Percentiles rank a stretch among this genome's conserved stretches.
Evolutionary conservation across 2,888 invertebrate species (phyloP).

Genomic region (Eledona agricola): DNA sequence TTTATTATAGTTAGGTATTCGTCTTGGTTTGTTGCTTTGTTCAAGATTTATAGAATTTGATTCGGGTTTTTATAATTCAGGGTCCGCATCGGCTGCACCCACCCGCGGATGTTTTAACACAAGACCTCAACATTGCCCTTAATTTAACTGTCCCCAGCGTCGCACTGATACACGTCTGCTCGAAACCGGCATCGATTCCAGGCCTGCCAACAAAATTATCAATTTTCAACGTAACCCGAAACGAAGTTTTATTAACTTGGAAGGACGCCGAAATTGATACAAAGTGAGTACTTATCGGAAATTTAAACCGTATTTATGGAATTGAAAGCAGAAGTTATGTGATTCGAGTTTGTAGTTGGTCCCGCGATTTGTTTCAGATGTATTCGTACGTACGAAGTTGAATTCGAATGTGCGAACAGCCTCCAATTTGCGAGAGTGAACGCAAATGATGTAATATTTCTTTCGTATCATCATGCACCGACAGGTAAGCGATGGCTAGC

Average conservation of each 20-base stretch:
- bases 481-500: conserved; percentile 45
- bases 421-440: conserved; percentile 44
- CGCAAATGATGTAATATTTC: conserved; percentile 41
- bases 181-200: conserved; percentile 47
- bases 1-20: too few relatives aligned
- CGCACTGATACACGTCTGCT: conserved; percentile 61
- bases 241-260: conserved; percentile 65
- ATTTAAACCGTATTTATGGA: conserved; percentile 12
- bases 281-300: conserved; percentile 47
- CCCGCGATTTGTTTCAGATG: conserved; percentile 47
- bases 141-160: conserved; percentile 59
- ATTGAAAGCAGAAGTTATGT: conserved; percentile 6
- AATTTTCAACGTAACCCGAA: conserved; percentile 59
- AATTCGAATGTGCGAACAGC: conserved; percentile 41
- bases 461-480: conserved; percentile 50
- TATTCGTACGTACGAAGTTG: conserved; percentile 50
- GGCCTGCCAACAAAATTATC: conserved; percentile 58
- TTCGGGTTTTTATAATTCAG: too few relatives aligned
- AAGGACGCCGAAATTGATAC: conserved; percentile 55
- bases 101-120: conserved; percentile 38
- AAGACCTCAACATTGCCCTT: conserved; percentile 40
- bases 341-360: conserved; percentile 12
- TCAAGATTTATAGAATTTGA: conserved; percentile 17
- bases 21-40: too few relatives aligned
- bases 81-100: conserved; percentile 43